Conservation (phyloP, 2,113 vertebrate genomes). For the Hippocampus barbouri region DNA sequence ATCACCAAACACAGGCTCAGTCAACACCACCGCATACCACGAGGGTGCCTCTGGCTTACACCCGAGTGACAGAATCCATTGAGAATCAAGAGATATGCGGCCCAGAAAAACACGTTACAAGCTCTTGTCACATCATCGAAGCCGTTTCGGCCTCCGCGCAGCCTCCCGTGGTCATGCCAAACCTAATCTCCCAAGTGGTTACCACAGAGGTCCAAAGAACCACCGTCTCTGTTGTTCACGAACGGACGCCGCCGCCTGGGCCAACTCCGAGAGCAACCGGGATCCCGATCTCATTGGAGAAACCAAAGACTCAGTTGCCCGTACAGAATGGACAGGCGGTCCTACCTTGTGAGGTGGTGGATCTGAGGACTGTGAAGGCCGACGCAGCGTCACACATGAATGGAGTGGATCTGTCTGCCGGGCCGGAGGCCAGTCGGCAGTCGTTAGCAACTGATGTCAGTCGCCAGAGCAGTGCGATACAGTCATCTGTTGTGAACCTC, state of each 20-base stretch:
- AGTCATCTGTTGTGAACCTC: slow-evolving; percentile 89
- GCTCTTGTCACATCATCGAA: slow-evolving; percentile 76
- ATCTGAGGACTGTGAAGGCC: slow-evolving; percentile 86
- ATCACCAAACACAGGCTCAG: slow-evolving; percentile 52
- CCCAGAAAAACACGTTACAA: slow-evolving; percentile 73
- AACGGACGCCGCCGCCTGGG: slow-evolving; percentile 64
- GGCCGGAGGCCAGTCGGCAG: slow-evolving; percentile 76
- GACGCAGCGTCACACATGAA: slow-evolving; percentile 74
- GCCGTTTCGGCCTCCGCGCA: slow-evolving; percentile 72
- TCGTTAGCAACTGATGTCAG: slow-evolving; percentile 67
- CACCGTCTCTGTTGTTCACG: slow-evolving; percentile 75
- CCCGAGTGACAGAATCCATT: slow-evolving; percentile 74
- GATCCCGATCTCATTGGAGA: slow-evolving; percentile 70
- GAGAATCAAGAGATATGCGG: slow-evolving; percentile 78
- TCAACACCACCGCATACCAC: slow-evolving; percentile 61
- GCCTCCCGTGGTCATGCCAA: slow-evolving; percentile 65
- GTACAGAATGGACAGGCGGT: slow-evolving; percentile 76
- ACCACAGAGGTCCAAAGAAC: slow-evolving; percentile 78
- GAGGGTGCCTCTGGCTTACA: slow-evolving; percentile 76
- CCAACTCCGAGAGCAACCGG: slow-evolving; percentile 69
- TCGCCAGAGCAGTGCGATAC: slow-evolving; percentile 84
- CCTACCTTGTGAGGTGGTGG: slow-evolving; percentile 82
- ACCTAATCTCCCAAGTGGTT: slow-evolving; percentile 75
- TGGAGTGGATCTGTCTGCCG: slow-evolving; percentile 76
- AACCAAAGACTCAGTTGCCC: slow-evolving; percentile 64